A percentile compares a stretch with the other conserved stretches of the same genome.
phyloP scores from a whole-genome alignment of 2,888 invertebrate species.

The Caenorhabditis sp. region DNA sequence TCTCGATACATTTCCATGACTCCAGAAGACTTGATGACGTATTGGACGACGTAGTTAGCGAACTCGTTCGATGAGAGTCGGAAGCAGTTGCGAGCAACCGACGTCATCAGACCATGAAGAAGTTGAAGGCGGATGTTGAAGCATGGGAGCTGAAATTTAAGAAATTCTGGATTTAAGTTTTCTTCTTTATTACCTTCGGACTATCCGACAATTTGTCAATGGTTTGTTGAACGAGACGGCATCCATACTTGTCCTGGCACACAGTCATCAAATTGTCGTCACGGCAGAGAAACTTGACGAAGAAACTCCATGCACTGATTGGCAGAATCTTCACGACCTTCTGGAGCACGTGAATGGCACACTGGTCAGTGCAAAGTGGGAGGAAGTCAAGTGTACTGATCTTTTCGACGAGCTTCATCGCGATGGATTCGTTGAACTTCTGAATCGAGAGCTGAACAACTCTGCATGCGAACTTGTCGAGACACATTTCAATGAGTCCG shows the following conservation, averaged over 20 bases:
- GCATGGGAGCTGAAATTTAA: conserved; percentile 17
- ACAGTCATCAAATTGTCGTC: conserved; percentile 61
- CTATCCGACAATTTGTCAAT: conserved; percentile 68
- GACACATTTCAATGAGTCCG: conserved; percentile 64
- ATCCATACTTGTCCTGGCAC: conserved; percentile 75
- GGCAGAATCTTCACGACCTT: conserved; percentile 58
- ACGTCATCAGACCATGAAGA: conserved; percentile 61
- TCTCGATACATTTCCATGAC: conserved; percentile 70
- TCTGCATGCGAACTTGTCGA: conserved; percentile 76
- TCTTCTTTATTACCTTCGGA: conserved; percentile 31
- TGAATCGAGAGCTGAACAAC: conserved; percentile 75
- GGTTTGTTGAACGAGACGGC: conserved; percentile 73
- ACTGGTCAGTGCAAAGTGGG: conserved; percentile 72
- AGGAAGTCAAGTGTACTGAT: conserved; percentile 25
- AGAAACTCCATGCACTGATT: conserved; percentile 52
- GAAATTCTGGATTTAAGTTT: too few relatives aligned
- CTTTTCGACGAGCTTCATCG: conserved; percentile 32
- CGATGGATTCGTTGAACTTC: conserved; percentile 34
- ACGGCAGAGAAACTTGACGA: conserved; percentile 50
- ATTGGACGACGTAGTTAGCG: conserved; percentile 81
- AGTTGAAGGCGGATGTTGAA: conserved; percentile 39
- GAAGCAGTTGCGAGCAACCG: conserved; percentile 60
- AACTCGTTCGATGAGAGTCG: conserved; percentile 76
- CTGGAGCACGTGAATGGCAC: conserved; percentile 78
- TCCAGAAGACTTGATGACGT: conserved; percentile 71